These are phyloP conservation scores for Pandemis corylana DNA, from an alignment of 2,888 invertebrate species.

Conservation along the genomic window DNA sequence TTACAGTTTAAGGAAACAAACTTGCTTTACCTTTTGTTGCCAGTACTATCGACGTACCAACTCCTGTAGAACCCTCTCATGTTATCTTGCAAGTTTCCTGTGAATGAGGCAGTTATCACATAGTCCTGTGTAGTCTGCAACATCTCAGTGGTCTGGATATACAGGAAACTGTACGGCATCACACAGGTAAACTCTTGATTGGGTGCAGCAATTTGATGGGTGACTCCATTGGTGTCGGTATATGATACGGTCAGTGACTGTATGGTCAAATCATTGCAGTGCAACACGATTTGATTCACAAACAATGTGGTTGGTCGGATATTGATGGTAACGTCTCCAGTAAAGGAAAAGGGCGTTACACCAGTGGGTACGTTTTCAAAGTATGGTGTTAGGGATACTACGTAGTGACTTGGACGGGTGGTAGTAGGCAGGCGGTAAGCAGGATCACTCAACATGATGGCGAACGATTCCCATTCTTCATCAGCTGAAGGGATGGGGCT, in stretches of 20 bases:
- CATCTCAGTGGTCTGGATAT: slow-evolving; percentile 52
- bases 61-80: slow-evolving; percentile 93
- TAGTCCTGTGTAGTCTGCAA: slow-evolving; percentile 76
- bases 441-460: slow-evolving; percentile 57
- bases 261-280: slow-evolving; percentile 71
- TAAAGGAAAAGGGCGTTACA: slow-evolving; percentile 67
- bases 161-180: slow-evolving; percentile 63
- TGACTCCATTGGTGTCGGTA: slow-evolving; percentile 18
- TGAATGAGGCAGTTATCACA: slow-evolving; percentile 86
- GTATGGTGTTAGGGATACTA: slow-evolving; percentile 80
- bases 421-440: slow-evolving; percentile 76
- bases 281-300: slow-evolving; percentile 66
- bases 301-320: slow-evolving; percentile 50
- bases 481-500: slow-evolving; percentile 68
- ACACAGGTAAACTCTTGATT: slow-evolving; percentile 58
- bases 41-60: slow-evolving; percentile 87
- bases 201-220: slow-evolving; percentile 49
- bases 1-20: too few relatives aligned
- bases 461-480: slow-evolving; percentile 69
- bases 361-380: slow-evolving; percentile 59
- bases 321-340: slow-evolving; percentile 72
- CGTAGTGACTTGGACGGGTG: slow-evolving; percentile 82
- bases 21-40: slow-evolving; percentile 79
- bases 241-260: slow-evolving; percentile 68
- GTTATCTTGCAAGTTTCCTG: slow-evolving; percentile 88